Conservation (phyloP, 2,113 vertebrate species). For the Reinhardtius hippoglossoides region DNA sequence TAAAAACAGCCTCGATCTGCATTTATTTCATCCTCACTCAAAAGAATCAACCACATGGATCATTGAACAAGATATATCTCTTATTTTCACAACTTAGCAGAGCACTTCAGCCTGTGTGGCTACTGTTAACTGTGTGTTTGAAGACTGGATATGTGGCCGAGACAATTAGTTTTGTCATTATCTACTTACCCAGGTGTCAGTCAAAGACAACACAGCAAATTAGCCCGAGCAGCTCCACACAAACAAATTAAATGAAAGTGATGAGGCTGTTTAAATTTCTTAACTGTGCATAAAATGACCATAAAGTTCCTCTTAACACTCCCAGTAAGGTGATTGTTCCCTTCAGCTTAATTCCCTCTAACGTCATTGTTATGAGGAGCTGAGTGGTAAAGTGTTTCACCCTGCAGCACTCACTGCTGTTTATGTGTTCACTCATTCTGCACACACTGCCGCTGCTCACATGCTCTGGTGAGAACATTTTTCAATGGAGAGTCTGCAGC, state of each 20-base stretch:
- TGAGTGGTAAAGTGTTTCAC: not conserved
- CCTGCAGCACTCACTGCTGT: not conserved
- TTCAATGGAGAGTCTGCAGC: not conserved
- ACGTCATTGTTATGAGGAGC: not conserved
- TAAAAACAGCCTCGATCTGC: slow-evolving; percentile 7
- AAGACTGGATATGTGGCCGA: not conserved
- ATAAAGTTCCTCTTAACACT: slow-evolving; percentile 14
- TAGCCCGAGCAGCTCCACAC: not conserved
- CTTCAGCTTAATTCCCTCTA: slow-evolving; percentile 14
- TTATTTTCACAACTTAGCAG: not conserved
- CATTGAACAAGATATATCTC: slow-evolving; percentile 4
- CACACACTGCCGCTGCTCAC: not conserved
- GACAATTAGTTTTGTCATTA: slow-evolving; percentile 16
- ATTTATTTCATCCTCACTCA: slow-evolving; percentile 16
- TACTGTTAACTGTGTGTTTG: not conserved
- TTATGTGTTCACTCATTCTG: not conserved
- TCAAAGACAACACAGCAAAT: slow-evolving; percentile 13
- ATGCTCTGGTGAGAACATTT: not conserved
- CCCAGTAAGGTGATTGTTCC: not conserved
- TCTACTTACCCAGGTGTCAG: slow-evolving; percentile 18
- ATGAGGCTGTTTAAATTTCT: slow-evolving; percentile 20
- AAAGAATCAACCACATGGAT: slow-evolving; percentile 4
- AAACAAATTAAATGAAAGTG: slow-evolving; percentile 25
- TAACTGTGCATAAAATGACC: slow-evolving; percentile 5
- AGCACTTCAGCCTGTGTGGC: not conserved